phyloP scores from a whole-genome alignment of 2,888 invertebrate genomes.

The Lasioglossum zephyrum region DNA sequence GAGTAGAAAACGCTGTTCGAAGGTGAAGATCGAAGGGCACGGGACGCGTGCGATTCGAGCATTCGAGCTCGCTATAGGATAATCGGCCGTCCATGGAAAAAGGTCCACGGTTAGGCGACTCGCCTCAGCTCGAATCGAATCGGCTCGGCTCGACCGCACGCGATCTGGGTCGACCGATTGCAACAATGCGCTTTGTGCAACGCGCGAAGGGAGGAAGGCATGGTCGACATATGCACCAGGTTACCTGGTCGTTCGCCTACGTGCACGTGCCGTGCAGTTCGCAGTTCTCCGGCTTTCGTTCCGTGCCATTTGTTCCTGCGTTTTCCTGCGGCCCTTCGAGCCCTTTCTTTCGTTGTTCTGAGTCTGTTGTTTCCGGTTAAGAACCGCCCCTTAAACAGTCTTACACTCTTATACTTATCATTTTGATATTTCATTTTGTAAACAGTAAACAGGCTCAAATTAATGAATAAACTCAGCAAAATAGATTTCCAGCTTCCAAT shows the following conservation, averaged over 20 bases:
- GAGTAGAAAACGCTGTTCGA: neutral
- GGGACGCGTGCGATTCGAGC: conserved; percentile 9
- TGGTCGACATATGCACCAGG: conserved; percentile 47
- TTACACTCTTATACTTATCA: neutral
- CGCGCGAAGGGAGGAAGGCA: conserved; percentile 41
- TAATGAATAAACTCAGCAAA: too few species aligned
- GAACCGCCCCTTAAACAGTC: neutral
- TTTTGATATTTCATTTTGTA: neutral
- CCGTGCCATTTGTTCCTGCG: conserved; percentile 43
- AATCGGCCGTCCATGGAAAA: conserved; percentile 7
- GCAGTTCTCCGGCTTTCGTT: conserved; percentile 37
- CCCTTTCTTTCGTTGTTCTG: neutral
- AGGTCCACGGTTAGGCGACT: conserved; percentile 14
- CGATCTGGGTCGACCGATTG: conserved; percentile 78
- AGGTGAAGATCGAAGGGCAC: neutral
- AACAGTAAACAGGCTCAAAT: too few species aligned
- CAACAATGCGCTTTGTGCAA: conserved; percentile 79
- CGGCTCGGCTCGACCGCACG: conserved; percentile 45
- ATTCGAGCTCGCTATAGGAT: neutral
- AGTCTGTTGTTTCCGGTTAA: neutral
- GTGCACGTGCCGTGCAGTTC: conserved; percentile 57
- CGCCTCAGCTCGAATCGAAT: neutral
- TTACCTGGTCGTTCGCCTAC: conserved; percentile 56
- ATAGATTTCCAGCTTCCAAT: too few species aligned
- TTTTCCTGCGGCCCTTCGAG: conserved; percentile 27